A percentile compares a stretch with the other conserved stretches of the same genome.
phyloP scores from a whole-genome alignment of 2,888 invertebrate species.

The Nematopogon swammerdamellus region DNA sequence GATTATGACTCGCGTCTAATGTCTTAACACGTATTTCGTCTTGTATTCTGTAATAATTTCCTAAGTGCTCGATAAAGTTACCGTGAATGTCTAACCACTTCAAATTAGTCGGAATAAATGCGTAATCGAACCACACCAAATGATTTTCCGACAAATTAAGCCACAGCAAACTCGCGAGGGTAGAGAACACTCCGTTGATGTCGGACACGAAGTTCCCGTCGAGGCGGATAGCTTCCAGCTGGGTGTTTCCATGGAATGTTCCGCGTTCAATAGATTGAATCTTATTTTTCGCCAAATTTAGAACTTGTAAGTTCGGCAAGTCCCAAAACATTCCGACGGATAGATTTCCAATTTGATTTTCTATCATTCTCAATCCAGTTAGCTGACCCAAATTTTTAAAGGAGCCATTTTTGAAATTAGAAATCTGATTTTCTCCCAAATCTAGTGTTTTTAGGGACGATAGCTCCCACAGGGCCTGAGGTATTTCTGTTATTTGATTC shows the following conservation, averaged over 20 bases:
- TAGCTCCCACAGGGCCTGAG: constrained; percentile 77
- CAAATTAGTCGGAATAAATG: constrained; percentile 84
- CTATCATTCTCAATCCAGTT: constrained; percentile 82
- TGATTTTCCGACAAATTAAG: constrained; percentile 89
- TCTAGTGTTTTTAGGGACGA: constrained; percentile 84
- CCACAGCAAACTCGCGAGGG: constrained; percentile 80
- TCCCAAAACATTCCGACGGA: constrained; percentile 86
- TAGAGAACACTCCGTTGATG: constrained; percentile 86
- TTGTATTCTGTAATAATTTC: constrained; percentile 85
- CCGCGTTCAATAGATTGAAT: constrained; percentile 81
- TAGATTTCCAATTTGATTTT: constrained; percentile 84
- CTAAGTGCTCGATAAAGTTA: constrained; percentile 83
- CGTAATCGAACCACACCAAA: constrained; percentile 90
- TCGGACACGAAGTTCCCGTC: constrained; percentile 87
- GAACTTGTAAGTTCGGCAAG: constrained; percentile 75
- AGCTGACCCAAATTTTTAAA: constrained; percentile 84
- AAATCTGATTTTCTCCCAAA: constrained; percentile 89
- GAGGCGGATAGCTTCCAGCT: constrained; percentile 81
- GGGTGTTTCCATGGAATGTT: constrained; percentile 76
- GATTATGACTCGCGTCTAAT: constrained; percentile 86
- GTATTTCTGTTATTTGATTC: constrained; percentile 78
- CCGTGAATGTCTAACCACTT: constrained; percentile 91
- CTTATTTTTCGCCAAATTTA: constrained; percentile 88
- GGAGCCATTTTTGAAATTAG: constrained; percentile 76
- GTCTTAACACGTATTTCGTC: constrained; percentile 79